These are phyloP conservation scores for Florisuga fusca DNA, from an alignment of 2,797 vertebrate genomes.

Conservation along the genomic window DNA sequence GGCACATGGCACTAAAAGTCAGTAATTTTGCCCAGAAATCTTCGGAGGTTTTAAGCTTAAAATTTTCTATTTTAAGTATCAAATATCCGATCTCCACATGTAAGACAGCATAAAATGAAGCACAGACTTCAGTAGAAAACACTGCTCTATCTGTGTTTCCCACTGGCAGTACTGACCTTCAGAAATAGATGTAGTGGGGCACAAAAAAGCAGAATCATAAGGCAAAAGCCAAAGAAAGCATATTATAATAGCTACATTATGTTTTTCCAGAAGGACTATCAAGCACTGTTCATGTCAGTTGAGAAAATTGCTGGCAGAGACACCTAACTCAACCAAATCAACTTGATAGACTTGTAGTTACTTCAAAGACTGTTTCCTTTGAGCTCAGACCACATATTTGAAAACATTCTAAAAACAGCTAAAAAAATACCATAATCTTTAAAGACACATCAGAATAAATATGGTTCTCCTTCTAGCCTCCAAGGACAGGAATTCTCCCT, in stretches of 20 bases:
- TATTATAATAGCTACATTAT: not conserved
- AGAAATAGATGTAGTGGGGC: not conserved
- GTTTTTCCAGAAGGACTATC: not conserved
- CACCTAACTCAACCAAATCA: not conserved
- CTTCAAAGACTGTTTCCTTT: not conserved
- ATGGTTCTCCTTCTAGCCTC: not conserved
- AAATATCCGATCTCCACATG: not conserved
- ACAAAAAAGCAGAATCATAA: not conserved
- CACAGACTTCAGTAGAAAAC: not conserved
- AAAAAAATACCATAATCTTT: not conserved
- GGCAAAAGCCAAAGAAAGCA: not conserved
- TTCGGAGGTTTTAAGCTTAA: not conserved
- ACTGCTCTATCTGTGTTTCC: not conserved
- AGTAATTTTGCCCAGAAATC: not conserved
- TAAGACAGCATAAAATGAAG: constrained; percentile 25
- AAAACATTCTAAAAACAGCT: not conserved
- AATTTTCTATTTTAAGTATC: not conserved
- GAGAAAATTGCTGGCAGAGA: not conserved
- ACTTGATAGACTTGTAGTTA: not conserved
- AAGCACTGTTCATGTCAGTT: not conserved
- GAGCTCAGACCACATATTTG: not conserved
- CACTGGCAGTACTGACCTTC: not conserved
- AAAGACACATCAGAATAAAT: not conserved
- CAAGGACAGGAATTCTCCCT: not conserved
- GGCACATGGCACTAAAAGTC: not conserved